Base-by-base conservation (phyloP, 2,888 invertebrate species). In the Andrena hattorfiana region DNA sequence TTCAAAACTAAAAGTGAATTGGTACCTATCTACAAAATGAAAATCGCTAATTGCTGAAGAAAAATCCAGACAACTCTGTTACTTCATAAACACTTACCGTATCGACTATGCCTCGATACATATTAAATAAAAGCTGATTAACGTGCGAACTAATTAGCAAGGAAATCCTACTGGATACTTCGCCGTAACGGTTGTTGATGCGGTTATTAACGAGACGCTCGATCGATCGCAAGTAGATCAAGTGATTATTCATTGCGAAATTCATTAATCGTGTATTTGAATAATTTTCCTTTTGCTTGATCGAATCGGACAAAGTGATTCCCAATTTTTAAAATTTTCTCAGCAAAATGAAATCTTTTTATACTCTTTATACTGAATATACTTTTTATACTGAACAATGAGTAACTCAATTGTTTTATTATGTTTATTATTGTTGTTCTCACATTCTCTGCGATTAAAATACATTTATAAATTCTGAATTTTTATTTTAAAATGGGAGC, bases 121-220 rank as follows among this genome's bases (percentile, higher is more conserved):
- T 82, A 84, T 88, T 91, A 91, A 91, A 89, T 88, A 70, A 84
- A 54, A 60, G 67, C 32, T 73, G 42, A 66, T 79, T 62, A 70
- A 80, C 68, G 85, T 78, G 83, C 72, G 85, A 89, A 89, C 84
- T 83, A 90, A 91, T 91, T 89, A 89, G 78, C 78, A 23, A 78
- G 69, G 76, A 64, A 84, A 86, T 28, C 56, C 20, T 76, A 59
- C 54, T 75, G 73, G 75, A 82, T 78, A 30, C 59, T 51, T 8
- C 10, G 51, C 20, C 8, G 51, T 89, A 89, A 88, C 86, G 79
- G 86, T 89, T 80, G 48, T 73, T 71, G 54, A 70, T 80, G 69
- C 68, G n/a, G n/a, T 87, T 60, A 81, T 82, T 84, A 77, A 51
- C 63, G 49, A 42, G 49, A 54, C 54, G 10, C 16, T 77, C 56